Base-by-base conservation (phyloP, 2,797 vertebrate genomes). In the Carcharodon carcharias region DNA sequence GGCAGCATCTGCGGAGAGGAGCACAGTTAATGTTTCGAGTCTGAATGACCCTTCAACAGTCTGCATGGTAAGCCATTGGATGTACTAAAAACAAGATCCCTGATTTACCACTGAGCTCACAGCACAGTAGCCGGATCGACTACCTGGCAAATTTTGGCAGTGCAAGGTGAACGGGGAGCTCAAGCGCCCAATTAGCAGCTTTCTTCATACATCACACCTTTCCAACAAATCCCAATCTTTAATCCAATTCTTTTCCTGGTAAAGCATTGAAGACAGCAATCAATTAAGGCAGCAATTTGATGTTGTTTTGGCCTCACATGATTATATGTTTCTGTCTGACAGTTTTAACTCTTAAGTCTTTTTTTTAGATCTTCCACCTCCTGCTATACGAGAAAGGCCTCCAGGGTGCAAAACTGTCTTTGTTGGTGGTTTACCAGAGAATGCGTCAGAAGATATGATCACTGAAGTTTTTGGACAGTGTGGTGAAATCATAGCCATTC, bases 331-430 rank as follows among this genome's bases (percentile, higher is more conserved):
- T 67, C 35, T 35, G 18, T 92, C 40, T 16, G 4, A 71, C 65
- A 95, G 4, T 73, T 95, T 95, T 35, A 95, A 95, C 8, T 58
- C 16, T 31, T 95, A 4, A 77, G 5, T 96, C 96, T 35, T 96
- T 96, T 61, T 23, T 95, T 96, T 97, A 99, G 99, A 99, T 97
- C 98, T 99, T 26, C 99, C 99, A 8, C 98, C 99, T 97, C 99
- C 99, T 0, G 98, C 99, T 96, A 99, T 98, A 0, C 98, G 99
- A 96, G 98, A 99, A 96, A 98, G 99, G 96, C 99, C 99, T 96
- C 99, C 99, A 0, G 99, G 99, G 54, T 99, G 99, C 97, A 99
- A 99, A 97, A 99, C 99, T 0, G 99, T 99, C 97, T 99, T 99
- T 97, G 99, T 99, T 5, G 99, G 99, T 0, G 99, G 99, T 50